These are phyloP conservation scores for Condylostylus longicornis DNA, from an alignment of 1,140 invertebrate species.

Conservation along the genomic window DNA sequence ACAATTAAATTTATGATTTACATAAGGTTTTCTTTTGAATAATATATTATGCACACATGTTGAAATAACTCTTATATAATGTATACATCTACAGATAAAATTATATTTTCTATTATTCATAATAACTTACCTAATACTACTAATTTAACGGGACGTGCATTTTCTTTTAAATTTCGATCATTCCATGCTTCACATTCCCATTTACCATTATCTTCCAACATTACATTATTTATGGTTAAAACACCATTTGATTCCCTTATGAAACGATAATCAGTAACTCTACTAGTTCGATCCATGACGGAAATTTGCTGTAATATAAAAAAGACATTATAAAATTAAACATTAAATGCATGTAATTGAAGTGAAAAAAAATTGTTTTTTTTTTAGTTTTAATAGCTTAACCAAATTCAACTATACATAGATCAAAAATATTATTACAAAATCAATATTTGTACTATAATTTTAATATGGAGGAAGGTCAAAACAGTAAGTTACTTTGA, in stretches of 20 bases:
- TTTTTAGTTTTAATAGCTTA: too few relatives aligned
- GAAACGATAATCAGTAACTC: constrained; percentile 38
- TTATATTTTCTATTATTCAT: constrained; percentile 9
- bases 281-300: constrained; percentile 35
- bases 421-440: too few relatives aligned
- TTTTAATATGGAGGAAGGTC: too few relatives aligned
- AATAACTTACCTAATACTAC: constrained; percentile 47
- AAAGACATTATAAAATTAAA: constrained; percentile 1
- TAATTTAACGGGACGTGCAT: constrained; percentile 44
- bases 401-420: too few relatives aligned
- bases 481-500: too few relatives aligned
- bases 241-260: constrained; percentile 41
- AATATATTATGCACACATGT: too few relatives aligned
- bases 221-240: constrained; percentile 48
- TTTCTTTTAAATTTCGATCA: constrained; percentile 39
- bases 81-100: constrained; percentile 1
- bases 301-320: constrained; percentile 29
- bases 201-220: constrained; percentile 50
- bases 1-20: too few relatives aligned
- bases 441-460: too few relatives aligned
- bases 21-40: too few relatives aligned
- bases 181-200: constrained; percentile 52
- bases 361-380: not conserved
- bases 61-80: too few relatives aligned
- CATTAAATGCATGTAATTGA: not conserved